Conservation (phyloP, 2,797 vertebrate species). For the Hemibagrus guttatus region DNA sequence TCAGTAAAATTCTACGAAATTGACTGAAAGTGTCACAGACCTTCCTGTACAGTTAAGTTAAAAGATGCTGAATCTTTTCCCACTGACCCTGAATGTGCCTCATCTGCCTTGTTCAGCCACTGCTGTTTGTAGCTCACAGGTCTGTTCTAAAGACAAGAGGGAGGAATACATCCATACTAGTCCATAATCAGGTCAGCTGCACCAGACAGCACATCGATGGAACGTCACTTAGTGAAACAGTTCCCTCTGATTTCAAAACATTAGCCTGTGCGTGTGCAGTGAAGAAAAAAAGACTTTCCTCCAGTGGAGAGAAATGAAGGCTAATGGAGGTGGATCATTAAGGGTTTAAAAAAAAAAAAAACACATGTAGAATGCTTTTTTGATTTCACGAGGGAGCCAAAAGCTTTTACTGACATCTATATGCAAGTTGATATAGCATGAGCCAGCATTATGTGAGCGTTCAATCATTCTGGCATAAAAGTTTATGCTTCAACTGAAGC, state of each 20-base stretch:
- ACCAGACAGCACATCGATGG: slow-evolving; percentile 57
- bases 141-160: slow-evolving; percentile 35
- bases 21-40: slow-evolving; percentile 9
- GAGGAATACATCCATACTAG: slow-evolving; percentile 48
- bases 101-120: slow-evolving; percentile 24
- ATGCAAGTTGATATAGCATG: not conserved
- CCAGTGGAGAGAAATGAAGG: slow-evolving; percentile 28
- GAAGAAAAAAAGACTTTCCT: slow-evolving; percentile 20
- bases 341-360: slow-evolving; percentile 31
- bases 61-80: slow-evolving; percentile 15
- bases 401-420: not conserved
- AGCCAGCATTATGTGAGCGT: not conserved
- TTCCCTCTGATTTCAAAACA: slow-evolving; percentile 57
- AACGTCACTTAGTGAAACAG: slow-evolving; percentile 57
- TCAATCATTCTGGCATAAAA: not conserved
- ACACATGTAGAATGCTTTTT: not conserved
- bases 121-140: slow-evolving; percentile 33
- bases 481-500: not conserved
- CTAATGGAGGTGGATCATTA: slow-evolving; percentile 45
- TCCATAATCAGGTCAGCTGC: slow-evolving; percentile 52
- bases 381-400: not conserved
- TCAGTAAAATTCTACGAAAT: not conserved
- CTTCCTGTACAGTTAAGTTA: slow-evolving; percentile 27
- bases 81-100: not conserved
- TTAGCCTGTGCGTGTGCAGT: slow-evolving; percentile 41